A percentile compares a stretch with the other conserved stretches of the same genome.
phyloP scores from a whole-genome alignment of 2,888 invertebrate genomes.

The Eristalinus aeneus region DNA sequence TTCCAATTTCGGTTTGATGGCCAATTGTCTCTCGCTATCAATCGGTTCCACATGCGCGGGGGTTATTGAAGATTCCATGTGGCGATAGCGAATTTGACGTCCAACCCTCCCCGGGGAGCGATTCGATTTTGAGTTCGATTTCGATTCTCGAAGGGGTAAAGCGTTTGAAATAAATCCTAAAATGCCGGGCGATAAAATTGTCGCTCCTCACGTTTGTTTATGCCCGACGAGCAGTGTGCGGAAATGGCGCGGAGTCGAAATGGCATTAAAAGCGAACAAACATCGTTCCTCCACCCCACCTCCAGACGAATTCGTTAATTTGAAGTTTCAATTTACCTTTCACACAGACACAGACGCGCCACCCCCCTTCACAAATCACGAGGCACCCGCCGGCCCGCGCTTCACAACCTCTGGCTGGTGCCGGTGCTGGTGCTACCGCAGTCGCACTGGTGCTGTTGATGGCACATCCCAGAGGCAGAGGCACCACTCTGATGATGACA shows the following conservation, averaged over 20 bases:
- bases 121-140: constrained; percentile 17
- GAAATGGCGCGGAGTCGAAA: not conserved
- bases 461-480: constrained; percentile 5
- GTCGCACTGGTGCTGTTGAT: too few relatives aligned
- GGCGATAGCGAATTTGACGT: constrained; percentile 23
- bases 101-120: not conserved
- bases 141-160: not conserved
- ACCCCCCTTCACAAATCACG: not conserved
- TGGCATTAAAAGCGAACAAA: constrained; percentile 31
- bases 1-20: not conserved
- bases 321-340: constrained; percentile 71
- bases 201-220: constrained; percentile 57
- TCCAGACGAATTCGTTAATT: constrained; percentile 67
- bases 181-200: constrained; percentile 60
- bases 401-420: not conserved
- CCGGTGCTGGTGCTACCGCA: not conserved
- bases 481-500: constrained; percentile 64
- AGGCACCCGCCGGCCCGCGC: not conserved
- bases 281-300: constrained; percentile 58
- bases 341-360: not conserved
- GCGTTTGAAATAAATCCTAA: constrained; percentile 20
- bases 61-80: constrained; percentile 44
- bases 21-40: constrained; percentile 1
- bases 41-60: constrained; percentile 49
- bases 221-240: constrained; percentile 2